Percentiles rank a stretch among this genome's conserved stretches.
Conservation (phyloP, 2,888 invertebrate genomes). For the Malthinus flaveolus region DNA sequence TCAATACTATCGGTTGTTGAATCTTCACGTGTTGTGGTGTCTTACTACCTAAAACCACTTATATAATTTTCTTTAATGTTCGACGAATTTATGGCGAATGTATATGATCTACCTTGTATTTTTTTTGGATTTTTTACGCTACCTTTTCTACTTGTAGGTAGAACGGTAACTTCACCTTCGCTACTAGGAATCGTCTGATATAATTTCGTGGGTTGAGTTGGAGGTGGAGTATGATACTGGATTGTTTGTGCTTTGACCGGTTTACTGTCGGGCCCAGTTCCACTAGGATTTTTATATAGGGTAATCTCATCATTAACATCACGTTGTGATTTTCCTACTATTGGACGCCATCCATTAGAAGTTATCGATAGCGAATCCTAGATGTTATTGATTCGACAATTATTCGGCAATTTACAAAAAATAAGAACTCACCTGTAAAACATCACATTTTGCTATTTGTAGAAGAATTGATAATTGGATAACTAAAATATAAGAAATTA, state of each 20-base stretch:
- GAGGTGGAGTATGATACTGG: conserved; percentile 17
- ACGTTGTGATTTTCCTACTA: conserved; percentile 51
- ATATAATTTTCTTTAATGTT: not conserved
- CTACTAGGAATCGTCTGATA: conserved; percentile 22
- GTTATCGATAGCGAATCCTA: conserved; percentile 55
- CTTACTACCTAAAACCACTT: conserved; percentile 28
- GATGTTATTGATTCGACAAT: not conserved
- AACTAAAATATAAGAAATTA: conserved; percentile 21
- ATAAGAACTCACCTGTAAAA: conserved; percentile 23
- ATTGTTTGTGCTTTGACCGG: conserved; percentile 33
- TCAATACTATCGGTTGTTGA: conserved; percentile 31
- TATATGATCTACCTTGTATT: not conserved
- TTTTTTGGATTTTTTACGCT: not conserved
- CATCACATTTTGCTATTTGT: conserved; percentile 18
- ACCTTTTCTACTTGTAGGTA: not conserved
- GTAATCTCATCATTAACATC: conserved; percentile 39
- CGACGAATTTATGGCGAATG: not conserved
- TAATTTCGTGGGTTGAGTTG: conserved; percentile 21
- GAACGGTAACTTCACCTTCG: not conserved
- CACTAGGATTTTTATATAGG: conserved; percentile 42
- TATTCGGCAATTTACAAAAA: not conserved
- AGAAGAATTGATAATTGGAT: conserved; percentile 20
- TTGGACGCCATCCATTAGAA: conserved; percentile 67
- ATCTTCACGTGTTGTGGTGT: conserved; percentile 32
- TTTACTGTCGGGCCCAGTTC: conserved; percentile 34